A percentile compares a stretch with the other conserved stretches of the same genome.
These are phyloP conservation scores for Aphodius granarius DNA, from an alignment of 2,888 invertebrate species.

Conservation along the genomic window DNA sequence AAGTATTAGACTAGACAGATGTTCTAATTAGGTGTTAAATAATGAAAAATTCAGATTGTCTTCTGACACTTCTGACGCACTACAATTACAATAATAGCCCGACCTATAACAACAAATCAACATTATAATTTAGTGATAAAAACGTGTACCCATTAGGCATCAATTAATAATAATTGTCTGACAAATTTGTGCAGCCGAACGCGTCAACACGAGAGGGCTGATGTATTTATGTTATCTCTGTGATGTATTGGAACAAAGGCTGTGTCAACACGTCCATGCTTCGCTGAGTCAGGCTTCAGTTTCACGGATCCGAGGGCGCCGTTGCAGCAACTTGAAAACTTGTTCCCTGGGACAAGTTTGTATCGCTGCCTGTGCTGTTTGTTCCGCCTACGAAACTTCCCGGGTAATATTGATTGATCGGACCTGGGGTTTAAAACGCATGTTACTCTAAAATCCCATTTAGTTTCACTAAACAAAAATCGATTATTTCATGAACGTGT, in stretches of 20 bases:
- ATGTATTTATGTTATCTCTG: constrained; percentile 1
- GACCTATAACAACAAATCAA: neutral
- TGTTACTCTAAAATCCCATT: neutral
- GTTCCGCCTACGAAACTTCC: neutral
- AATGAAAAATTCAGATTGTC: too few relatives aligned
- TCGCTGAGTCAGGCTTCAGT: neutral
- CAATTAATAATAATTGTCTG: neutral
- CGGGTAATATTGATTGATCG: constrained; percentile 9
- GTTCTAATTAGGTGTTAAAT: too few relatives aligned
- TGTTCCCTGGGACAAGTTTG: neutral
- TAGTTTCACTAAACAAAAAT: neutral
- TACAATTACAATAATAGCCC: neutral
- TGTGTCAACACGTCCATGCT: constrained; percentile 1
- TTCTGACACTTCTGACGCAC: too few relatives aligned
- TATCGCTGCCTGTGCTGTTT: constrained; percentile 9
- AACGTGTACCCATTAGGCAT: neutral
- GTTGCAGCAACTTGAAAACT: neutral
- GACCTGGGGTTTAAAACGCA: neutral
- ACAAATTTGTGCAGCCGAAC: neutral
- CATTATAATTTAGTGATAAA: neutral
- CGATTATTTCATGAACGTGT: too few relatives aligned
- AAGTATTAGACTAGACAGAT: too few relatives aligned
- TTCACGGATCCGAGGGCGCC: neutral
- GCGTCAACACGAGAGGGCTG: neutral
- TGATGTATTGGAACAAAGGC: constrained; percentile 12